phyloP scores from a whole-genome alignment of 2,888 invertebrate species.

The Drosophila multiciliata region DNA sequence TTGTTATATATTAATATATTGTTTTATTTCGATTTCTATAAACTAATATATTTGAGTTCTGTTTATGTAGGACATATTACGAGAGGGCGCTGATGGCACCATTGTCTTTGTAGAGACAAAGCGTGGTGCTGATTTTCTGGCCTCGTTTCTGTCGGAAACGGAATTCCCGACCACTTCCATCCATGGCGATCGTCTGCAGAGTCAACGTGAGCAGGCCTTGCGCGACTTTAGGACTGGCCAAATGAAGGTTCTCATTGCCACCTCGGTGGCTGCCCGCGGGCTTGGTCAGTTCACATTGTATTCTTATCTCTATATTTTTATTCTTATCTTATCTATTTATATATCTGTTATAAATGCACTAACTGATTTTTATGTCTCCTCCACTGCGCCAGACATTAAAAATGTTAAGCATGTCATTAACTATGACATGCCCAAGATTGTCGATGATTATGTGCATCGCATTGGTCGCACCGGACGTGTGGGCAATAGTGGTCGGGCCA shows the following conservation, averaged over 20 bases:
- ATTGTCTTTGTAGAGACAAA: conserved; percentile 97
- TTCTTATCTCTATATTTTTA: neutral
- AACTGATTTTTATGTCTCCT: neutral
- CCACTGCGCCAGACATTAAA: conserved; percentile 90
- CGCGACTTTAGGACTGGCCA: conserved; percentile 93
- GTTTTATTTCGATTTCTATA: neutral
- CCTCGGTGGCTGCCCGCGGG: conserved; percentile 97
- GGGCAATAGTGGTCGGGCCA: conserved; percentile 94
- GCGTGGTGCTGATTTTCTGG: conserved; percentile 95
- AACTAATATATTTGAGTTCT: neutral
- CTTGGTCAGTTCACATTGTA: conserved; percentile 86
- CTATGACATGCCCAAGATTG: conserved; percentile 94
- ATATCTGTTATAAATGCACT: neutral
- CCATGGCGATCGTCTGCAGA: conserved; percentile 98
- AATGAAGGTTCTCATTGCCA: conserved; percentile 94
- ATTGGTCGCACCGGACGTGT: conserved; percentile 98
- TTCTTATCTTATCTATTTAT: neutral
- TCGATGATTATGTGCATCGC: conserved; percentile 97
- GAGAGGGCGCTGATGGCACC: conserved; percentile 85
- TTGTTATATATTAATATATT: neutral
- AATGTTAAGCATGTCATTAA: conserved; percentile 96
- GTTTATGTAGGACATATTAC: conserved; percentile 75
- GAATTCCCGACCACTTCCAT: conserved; percentile 97
- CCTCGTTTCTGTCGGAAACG: conserved; percentile 92
- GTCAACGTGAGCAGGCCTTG: conserved; percentile 97